These are phyloP conservation scores for Tanytarsus gracilentus DNA, from an alignment of 2,888 invertebrate species.

Conservation along the genomic window DNA sequence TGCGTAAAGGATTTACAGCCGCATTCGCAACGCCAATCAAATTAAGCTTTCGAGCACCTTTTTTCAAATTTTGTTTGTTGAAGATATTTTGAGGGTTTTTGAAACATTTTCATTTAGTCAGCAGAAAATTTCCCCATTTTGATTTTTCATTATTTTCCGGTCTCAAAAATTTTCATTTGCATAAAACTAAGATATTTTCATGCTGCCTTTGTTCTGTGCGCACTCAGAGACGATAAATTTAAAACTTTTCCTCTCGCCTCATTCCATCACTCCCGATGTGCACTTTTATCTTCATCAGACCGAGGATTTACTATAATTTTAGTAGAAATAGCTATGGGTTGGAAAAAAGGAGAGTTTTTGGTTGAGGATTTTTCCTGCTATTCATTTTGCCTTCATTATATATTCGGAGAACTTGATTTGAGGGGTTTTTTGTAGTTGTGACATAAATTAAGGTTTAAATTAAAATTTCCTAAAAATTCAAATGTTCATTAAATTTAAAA, in stretches of 20 bases:
- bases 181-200: constrained; percentile 25
- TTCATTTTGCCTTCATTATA: constrained; percentile 20
- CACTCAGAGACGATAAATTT: constrained; percentile 10
- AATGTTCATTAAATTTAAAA: too few relatives aligned
- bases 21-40: neutral
- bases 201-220: neutral
- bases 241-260: neutral
- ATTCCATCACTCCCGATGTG: neutral
- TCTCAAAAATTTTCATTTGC: constrained; percentile 19
- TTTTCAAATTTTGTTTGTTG: neutral
- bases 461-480: too few relatives aligned
- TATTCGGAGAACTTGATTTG: constrained; percentile 19
- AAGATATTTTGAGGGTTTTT: neutral
- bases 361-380: neutral
- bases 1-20: too few relatives aligned
- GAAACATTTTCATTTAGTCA: neutral
- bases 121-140: neutral
- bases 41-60: neutral
- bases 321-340: neutral
- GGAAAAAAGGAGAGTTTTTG: neutral
- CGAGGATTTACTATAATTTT: constrained; percentile 28
- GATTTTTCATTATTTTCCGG: neutral
- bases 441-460: too few relatives aligned
- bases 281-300: constrained; percentile 12
- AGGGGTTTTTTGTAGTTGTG: too few relatives aligned